Base-by-base conservation (phyloP, 2,888 invertebrate species). In the Cephalotes varians region DNA sequence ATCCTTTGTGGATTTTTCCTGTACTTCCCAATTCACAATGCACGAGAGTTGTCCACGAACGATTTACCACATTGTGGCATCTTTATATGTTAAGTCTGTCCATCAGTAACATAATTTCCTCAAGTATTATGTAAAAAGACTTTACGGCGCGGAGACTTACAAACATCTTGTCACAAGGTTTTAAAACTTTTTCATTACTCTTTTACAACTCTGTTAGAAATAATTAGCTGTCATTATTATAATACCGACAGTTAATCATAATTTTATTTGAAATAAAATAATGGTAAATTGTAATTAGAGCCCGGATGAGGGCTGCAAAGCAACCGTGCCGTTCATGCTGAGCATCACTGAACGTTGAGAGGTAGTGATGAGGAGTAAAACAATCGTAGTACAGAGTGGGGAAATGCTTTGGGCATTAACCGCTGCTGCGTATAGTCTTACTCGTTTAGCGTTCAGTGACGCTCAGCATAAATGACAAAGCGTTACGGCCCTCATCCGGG, bases 31-130 rank as follows among this genome's bases (percentile, higher is more conserved):
- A 71, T 67, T 71, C 71, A 37, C 54, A 72, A 76, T 62, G 54
- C 51, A 5, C 31, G 4, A 34, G 34, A 62, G 49, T 3, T 37
- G 25, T 47, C 62, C 51, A 81, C 65, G 65, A 76, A 15, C 79
- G 67, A 86, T 87, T 87, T 82, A 83, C n/a, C n/a, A 80, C 58
- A 58, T 60, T 28, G 73, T n/a, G 15, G 25, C 60, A 58, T 62
- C 18, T 76, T 86, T 71, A 77, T 82, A 64, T 73, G 74, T 85
- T 81, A 86, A 79, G 60, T 62, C 58, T 64, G 21, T 31, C 49
- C 49, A 62, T 58, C 72, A 44, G 69, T 83, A 67, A 72, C 2
- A 21, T 28, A 64, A 47, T 49, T 58, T 76, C 28, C 67, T 15
- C 9, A 15, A 25, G 62, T 49, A 34, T 9, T 10, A 21, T 10